Base-by-base conservation (phyloP, 1,140 invertebrate genomes). In the Drosophila arizonae region DNA sequence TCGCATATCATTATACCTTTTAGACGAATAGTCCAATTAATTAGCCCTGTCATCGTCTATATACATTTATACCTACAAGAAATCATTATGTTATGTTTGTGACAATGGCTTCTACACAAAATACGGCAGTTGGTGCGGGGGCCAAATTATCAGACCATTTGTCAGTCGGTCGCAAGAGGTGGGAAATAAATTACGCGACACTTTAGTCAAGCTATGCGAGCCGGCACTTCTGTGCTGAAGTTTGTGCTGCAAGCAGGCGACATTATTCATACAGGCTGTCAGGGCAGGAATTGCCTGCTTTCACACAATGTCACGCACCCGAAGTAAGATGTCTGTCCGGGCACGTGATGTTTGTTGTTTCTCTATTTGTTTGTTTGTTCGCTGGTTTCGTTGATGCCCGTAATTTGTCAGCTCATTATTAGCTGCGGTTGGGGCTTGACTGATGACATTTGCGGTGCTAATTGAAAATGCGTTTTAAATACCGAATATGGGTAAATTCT, bases 401-500 rank as follows among this genome's bases (percentile, higher is more conserved):
- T 52, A 56, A 72, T 67, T 52, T 61, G 55, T 60, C 64, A 67
- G 70, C 48, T 52, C 39, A 60, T 72, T 72, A 67, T 66, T 72
- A 57, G 69, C 63, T 45, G 39, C 24, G 57, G 30, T 58, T 60
- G 30, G 41, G 30, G 28, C 48, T 26, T 43, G 46, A 60, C 57
- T 60, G 43, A 45, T 43, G 61, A 21, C 68, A 64, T 24, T 56
- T 66, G 33, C 6, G 33, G 28, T 60, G 70, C 55, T 72, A 72
- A 72, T 72, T 72, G 64, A 54, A 60, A 60, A 48, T 52, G 36
- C 17, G 28, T 36, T 43, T 26, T 54, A 45, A 55, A 36, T 28
- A 21, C 17, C 54, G 15, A 13, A 6, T 15, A 13, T 28, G 21
- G 56, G 2, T 39, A 58, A 43, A 24, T n/a, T 15, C 15, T 5